Evolutionary conservation across 2,888 invertebrate genomes (phyloP).

Genomic region (Leptarthrus brevirostris): DNA sequence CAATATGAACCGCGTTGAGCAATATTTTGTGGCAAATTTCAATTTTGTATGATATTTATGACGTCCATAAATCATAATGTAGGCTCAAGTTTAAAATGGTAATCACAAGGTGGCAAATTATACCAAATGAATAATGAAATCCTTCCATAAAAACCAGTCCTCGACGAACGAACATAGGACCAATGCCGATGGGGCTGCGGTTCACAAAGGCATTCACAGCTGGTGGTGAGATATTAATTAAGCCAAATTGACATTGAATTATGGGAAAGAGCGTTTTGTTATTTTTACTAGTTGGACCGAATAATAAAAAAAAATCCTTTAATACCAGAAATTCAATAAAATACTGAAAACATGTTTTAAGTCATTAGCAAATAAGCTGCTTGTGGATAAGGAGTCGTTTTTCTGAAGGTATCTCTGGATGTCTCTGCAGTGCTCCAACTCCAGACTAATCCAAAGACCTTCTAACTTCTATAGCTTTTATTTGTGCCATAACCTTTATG

Average conservation of each 20-base stretch:
- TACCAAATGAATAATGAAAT: conserved; percentile 21
- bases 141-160: conserved; percentile 8
- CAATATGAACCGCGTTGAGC: background rate
- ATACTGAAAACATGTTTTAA: too few species aligned
- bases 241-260: conserved; percentile 9
- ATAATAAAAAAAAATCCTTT: background rate
- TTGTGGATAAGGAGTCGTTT: too few species aligned
- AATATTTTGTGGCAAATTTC: conserved; percentile 12
- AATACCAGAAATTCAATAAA: background rate
- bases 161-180: background rate
- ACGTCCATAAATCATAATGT: conserved; percentile 13
- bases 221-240: conserved; percentile 3
- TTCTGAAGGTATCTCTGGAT: too few species aligned
- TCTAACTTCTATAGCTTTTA: too few species aligned
- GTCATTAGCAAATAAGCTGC: too few species aligned
- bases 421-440: too few species aligned
- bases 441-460: too few species aligned
- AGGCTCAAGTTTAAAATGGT: conserved; percentile 5
- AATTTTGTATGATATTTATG: conserved; percentile 23
- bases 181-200: background rate
- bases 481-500: too few species aligned
- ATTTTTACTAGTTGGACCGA: conserved; percentile 10
- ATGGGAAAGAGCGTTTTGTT: background rate
- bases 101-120: conserved; percentile 40
- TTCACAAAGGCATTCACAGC: background rate